phyloP scores from a whole-genome alignment of 2,888 invertebrate species.

The Ceratothoa steindachneri region DNA sequence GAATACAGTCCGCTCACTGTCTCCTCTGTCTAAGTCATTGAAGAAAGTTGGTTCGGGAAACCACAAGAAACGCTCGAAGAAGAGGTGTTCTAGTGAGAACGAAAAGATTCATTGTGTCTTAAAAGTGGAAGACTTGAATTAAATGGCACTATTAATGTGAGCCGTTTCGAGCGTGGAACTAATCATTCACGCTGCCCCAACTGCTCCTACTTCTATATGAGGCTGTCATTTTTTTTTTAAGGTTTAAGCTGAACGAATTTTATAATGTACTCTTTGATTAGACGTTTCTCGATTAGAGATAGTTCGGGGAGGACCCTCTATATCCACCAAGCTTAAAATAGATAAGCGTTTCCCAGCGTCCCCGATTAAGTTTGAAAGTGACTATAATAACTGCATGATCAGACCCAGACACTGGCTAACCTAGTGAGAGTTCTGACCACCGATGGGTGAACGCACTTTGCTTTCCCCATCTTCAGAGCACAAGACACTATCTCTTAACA shows the following conservation, averaged over 20 bases:
- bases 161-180: neutral
- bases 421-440: too few relatives aligned
- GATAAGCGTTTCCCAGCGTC: too few relatives aligned
- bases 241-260: neutral
- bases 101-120: conserved; percentile 7
- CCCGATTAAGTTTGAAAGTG: too few relatives aligned
- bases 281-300: too few relatives aligned
- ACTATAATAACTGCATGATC: too few relatives aligned
- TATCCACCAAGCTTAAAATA: too few relatives aligned
- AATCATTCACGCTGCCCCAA: neutral
- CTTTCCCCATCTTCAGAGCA: too few relatives aligned
- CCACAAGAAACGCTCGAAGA: neutral
- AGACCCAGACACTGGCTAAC: too few relatives aligned
- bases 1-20: neutral
- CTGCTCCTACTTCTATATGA: neutral
- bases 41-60: neutral
- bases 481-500: too few relatives aligned
- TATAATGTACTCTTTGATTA: neutral
- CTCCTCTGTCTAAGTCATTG: neutral
- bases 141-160: neutral
- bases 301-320: too few relatives aligned
- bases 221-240: neutral
- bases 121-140: neutral
- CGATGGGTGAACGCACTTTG: too few relatives aligned
- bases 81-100: neutral